Percentiles rank a stretch among this genome's conserved stretches.
phyloP scores from a whole-genome alignment of 2,797 vertebrate species.

The Apogon hyalosoma region DNA sequence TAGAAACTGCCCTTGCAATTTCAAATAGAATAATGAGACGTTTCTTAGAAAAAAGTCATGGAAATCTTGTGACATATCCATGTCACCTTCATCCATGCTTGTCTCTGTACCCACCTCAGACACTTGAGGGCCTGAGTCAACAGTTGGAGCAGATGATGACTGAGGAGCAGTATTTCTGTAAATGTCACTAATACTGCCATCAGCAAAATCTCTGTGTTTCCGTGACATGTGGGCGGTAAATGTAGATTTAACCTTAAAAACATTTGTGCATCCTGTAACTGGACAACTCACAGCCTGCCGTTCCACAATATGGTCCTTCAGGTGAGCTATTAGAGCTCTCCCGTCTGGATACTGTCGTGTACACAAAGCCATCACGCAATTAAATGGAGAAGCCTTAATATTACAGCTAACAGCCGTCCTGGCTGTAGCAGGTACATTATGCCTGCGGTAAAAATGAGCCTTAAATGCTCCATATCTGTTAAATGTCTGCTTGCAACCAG shows the following conservation, averaged over 20 bases:
- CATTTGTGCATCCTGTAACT: slow-evolving; percentile 28
- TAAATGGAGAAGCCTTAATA: too few species aligned
- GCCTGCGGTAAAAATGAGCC: too few species aligned
- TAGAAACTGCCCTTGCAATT: slow-evolving; percentile 30
- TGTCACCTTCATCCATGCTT: too few species aligned
- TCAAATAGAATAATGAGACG: background rate
- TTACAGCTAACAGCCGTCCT: too few species aligned
- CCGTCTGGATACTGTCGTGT: too few species aligned
- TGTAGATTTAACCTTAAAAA: slow-evolving; percentile 23
- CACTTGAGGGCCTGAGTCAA: too few species aligned
- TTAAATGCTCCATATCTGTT: too few species aligned
- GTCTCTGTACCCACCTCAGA: too few species aligned
- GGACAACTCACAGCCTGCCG: slow-evolving; percentile 17
- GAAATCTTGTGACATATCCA: background rate
- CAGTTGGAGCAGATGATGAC: too few species aligned
- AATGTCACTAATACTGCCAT: background rate
- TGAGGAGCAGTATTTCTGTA: background rate
- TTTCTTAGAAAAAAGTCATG: background rate
- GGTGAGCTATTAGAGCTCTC: background rate
- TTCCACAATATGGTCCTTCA: slow-evolving; percentile 29
- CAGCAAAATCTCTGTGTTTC: slow-evolving; percentile 25
- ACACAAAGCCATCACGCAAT: too few species aligned
- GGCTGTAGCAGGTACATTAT: too few species aligned
- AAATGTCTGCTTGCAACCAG: too few species aligned
- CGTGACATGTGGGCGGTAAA: slow-evolving; percentile 26